A percentile compares a stretch with the other conserved stretches of the same genome.
These are phyloP conservation scores for Zaprionus ghesquierei DNA, from an alignment of 1,140 invertebrate species.

Conservation along the genomic window DNA sequence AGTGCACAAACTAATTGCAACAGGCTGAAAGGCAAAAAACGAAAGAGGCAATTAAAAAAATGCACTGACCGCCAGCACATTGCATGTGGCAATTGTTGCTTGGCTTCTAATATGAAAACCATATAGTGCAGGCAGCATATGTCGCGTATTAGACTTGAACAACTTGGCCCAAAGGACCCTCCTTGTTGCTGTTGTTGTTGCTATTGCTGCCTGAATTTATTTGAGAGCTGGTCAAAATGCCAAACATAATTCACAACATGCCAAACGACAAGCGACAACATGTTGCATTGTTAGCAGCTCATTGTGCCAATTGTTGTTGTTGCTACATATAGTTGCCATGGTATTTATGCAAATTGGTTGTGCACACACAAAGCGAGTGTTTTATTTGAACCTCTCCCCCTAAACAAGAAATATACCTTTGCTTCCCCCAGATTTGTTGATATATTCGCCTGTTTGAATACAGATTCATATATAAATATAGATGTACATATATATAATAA, in stretches of 20 bases:
- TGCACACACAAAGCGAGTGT: constrained; percentile 55
- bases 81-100: constrained; percentile 33
- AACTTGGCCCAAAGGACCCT: constrained; percentile 39
- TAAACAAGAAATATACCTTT: constrained; percentile 30
- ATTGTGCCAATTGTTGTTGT: constrained; percentile 68
- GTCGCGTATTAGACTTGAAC: constrained; percentile 10
- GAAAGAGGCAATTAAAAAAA: constrained; percentile 60
- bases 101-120: constrained; percentile 55
- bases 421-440: neutral
- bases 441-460: neutral
- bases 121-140: constrained; percentile 25
- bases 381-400: constrained; percentile 57
- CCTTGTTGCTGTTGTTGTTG: constrained; percentile 32
- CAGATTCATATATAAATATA: neutral
- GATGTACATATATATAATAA: neutral
- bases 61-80: constrained; percentile 48
- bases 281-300: constrained; percentile 78
- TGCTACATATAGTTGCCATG: constrained; percentile 44
- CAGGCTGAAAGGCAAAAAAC: neutral
- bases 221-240: constrained; percentile 57
- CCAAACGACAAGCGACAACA: constrained; percentile 75
- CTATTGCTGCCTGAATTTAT: constrained; percentile 38
- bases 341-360: constrained; percentile 77
- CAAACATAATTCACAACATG: constrained; percentile 78
- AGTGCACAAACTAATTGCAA: neutral